phyloP scores from a whole-genome alignment of 2,888 invertebrate species.

The Sesamia inferens region DNA sequence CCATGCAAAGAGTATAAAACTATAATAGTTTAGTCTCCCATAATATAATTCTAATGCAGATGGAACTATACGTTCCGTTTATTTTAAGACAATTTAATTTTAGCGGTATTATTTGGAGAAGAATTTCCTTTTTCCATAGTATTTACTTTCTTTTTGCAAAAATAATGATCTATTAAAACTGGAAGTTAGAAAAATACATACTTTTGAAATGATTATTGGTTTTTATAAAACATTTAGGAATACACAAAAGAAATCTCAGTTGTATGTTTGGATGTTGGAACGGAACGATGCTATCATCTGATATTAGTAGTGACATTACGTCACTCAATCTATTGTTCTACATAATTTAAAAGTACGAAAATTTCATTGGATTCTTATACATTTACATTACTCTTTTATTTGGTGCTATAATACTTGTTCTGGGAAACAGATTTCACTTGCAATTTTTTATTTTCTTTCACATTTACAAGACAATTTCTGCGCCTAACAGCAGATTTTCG shows the following conservation, averaged over 20 bases:
- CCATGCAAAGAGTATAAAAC: background rate
- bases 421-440: constrained; percentile 51
- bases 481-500: constrained; percentile 41
- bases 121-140: background rate
- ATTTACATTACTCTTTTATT: constrained; percentile 2
- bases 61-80: constrained; percentile 21
- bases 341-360: constrained; percentile 53
- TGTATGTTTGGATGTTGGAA: constrained; percentile 33
- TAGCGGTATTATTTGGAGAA: background rate
- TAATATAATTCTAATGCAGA: background rate
- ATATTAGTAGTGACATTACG: constrained; percentile 62
- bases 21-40: background rate
- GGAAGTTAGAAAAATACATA: background rate
- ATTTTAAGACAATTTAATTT: background rate
- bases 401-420: constrained; percentile 30
- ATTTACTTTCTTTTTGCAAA: background rate
- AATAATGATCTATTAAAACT: background rate
- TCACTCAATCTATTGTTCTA: constrained; percentile 56
- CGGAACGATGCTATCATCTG: constrained; percentile 70
- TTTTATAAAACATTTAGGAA: background rate
- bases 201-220: background rate
- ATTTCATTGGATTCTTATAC: constrained; percentile 9
- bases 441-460: constrained; percentile 41
- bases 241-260: background rate
- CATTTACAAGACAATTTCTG: constrained; percentile 63